phyloP scores from a whole-genome alignment of 1,140 invertebrate species.

The Calliphora vicina region DNA sequence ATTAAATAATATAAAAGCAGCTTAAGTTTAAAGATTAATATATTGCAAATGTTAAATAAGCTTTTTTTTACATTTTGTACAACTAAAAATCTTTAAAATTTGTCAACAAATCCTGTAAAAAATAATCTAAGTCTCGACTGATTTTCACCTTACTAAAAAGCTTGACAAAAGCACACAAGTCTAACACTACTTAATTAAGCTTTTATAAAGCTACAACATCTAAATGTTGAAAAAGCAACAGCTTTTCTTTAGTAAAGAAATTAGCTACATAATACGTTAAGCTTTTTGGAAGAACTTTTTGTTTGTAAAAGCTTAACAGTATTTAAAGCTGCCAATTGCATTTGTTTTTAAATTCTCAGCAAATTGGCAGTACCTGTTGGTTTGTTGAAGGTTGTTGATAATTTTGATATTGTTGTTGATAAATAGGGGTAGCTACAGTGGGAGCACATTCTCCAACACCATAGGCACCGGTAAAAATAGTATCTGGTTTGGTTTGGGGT shows the following conservation, averaged over 20 bases:
- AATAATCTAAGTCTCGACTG: too few species aligned
- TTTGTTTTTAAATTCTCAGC: neutral
- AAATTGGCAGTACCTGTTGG: slow-evolving; percentile 33
- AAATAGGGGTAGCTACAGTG: slow-evolving; percentile 41
- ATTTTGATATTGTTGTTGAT: slow-evolving; percentile 34
- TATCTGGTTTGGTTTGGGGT: slow-evolving; percentile 45
- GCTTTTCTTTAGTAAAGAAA: neutral
- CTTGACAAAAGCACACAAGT: too few species aligned
- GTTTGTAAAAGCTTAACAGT: neutral
- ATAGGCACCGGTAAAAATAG: neutral
- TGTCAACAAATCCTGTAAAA: too few species aligned
- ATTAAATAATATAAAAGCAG: too few species aligned
- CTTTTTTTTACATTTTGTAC: too few species aligned
- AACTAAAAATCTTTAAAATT: too few species aligned
- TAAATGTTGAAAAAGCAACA: neutral
- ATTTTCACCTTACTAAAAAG: too few species aligned
- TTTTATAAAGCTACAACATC: too few species aligned
- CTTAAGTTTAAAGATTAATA: too few species aligned
- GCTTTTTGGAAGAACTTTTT: neutral
- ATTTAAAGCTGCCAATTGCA: neutral
- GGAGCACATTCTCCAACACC: neutral
- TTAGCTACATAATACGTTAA: neutral
- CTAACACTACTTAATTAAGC: too few species aligned
- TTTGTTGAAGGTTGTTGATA: slow-evolving; percentile 38
- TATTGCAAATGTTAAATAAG: too few species aligned